Conservation (phyloP, 2,888 invertebrate genomes). For the Hydropsyche betteni region DNA sequence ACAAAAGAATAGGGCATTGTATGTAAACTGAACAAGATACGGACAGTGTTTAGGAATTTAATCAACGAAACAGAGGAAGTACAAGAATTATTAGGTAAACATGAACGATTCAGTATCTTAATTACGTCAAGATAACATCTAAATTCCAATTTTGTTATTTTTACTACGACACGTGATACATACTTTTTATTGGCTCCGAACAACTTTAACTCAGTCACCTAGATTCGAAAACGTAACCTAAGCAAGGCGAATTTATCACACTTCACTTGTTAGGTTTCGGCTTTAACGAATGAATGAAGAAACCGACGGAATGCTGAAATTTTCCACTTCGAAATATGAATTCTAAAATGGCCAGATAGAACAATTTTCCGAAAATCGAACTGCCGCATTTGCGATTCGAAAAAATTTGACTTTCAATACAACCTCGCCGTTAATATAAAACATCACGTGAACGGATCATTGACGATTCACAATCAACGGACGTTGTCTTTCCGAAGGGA, state of each 20-base stretch:
- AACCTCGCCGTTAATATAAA: no score
- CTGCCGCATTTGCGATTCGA: no score
- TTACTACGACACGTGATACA: neutral
- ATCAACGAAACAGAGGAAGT: conserved; percentile 8
- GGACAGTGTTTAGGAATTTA: conserved; percentile 14
- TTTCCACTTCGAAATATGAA: no score
- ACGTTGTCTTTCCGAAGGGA: neutral
- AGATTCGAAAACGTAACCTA: conserved; percentile 1
- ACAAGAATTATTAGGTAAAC: conserved; percentile 9
- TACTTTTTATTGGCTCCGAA: neutral
- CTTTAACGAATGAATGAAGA: conserved; percentile 12
- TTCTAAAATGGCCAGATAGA: no score
- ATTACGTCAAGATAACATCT: conserved; percentile 14
- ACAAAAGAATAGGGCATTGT: no score
- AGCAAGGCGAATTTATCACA: neutral
- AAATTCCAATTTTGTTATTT: neutral
- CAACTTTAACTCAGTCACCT: neutral
- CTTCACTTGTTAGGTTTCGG: conserved; percentile 20
- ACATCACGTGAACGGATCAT: no score
- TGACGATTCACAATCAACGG: neutral
- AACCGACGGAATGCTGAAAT: neutral
- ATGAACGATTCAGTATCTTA: neutral
- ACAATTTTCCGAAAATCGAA: no score
- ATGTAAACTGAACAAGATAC: neutral
- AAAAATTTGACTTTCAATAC: no score